Conservation (phyloP, 2,888 invertebrate genomes). For the Acholoe squamosa region DNA sequence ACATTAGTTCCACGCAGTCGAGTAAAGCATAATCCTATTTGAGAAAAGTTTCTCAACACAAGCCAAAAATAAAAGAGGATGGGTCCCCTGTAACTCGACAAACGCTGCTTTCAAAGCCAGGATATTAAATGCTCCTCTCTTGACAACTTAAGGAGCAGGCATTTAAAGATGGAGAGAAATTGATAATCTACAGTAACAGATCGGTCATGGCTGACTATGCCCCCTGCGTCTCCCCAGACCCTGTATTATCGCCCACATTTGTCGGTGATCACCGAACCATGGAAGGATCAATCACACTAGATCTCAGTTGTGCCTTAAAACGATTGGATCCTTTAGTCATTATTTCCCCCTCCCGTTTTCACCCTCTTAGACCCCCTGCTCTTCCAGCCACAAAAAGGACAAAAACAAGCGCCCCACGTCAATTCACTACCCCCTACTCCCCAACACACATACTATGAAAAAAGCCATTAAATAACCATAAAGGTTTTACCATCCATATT, state of each 20-base stretch:
- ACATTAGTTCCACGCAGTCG: too few relatives aligned
- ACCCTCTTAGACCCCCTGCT: conserved; percentile 2
- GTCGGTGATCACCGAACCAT: not conserved
- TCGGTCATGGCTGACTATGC: not conserved
- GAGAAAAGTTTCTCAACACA: not conserved
- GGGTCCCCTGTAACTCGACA: not conserved
- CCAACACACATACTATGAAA: not conserved
- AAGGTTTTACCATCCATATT: not conserved
- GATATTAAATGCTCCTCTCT: conserved; percentile 7
- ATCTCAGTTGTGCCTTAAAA: not conserved
- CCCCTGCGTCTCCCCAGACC: not conserved
- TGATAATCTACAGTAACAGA: conserved; percentile 20
- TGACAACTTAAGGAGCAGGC: not conserved
- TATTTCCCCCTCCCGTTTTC: not conserved
- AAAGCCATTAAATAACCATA: not conserved
- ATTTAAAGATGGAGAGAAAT: conserved; percentile 16
- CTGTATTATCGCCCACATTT: conserved; percentile 11
- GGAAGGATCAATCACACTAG: conserved; percentile 15
- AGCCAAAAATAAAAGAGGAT: not conserved
- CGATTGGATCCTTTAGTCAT: not conserved
- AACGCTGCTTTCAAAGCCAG: not conserved
- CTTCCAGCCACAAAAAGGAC: too few relatives aligned
- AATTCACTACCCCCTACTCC: not conserved
- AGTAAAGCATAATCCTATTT: too few relatives aligned
- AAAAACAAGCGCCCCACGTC: not conserved